Conservation (phyloP, 2,797 vertebrate species). For the Balearica regulorum region DNA sequence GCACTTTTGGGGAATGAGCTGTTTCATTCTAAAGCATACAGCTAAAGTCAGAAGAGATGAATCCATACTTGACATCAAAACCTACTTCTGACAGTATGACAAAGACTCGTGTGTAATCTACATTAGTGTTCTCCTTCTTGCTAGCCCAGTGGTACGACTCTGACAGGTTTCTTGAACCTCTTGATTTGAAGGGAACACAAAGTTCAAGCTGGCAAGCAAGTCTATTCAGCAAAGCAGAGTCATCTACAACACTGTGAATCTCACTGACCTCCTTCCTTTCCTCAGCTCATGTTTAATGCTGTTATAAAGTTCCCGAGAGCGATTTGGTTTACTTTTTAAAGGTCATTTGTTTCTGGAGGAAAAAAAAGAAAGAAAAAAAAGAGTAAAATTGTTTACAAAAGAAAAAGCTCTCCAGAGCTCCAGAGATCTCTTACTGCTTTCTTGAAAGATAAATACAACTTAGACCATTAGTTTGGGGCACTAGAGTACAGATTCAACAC, state of each 20-base stretch:
- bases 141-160: not conserved
- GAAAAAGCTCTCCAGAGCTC: not conserved
- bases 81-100: not conserved
- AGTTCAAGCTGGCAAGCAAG: not conserved
- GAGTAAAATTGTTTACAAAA: not conserved
- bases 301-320: slow-evolving; percentile 57
- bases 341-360: not conserved
- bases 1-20: not conserved
- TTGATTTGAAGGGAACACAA: not conserved
- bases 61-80: not conserved
- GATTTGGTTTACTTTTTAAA: slow-evolving; percentile 66
- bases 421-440: not conserved
- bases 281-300: slow-evolving; percentile 64
- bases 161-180: not conserved
- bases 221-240: not conserved
- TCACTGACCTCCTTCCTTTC: slow-evolving; percentile 21
- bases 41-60: not conserved
- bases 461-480: not conserved
- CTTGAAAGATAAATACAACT: not conserved
- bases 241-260: not conserved
- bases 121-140: not conserved
- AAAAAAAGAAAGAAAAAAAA: no score
- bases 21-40: not conserved
- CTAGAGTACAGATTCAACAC: not conserved
- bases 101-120: not conserved